Evolutionary conservation across 2,797 vertebrate genomes (phyloP), one percentile per base, ranked within the genome.

Genomic region (Varecia variegata): DNA sequence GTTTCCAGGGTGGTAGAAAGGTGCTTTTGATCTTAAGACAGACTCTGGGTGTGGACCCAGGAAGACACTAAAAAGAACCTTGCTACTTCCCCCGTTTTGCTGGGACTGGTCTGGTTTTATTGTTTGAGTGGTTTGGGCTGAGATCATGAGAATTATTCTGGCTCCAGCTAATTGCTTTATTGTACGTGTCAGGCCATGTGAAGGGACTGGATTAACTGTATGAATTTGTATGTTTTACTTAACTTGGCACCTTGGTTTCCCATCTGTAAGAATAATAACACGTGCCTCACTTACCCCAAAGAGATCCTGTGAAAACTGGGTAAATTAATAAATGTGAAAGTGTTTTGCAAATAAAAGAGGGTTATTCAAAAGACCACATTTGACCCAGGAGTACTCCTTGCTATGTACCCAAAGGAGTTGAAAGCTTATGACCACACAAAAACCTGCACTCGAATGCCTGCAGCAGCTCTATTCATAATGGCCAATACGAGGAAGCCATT

Each of bases 61-160:
- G 85, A 95, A 97, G 86, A 90, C 68, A 32, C 67, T 56, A 15
- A 73, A 84, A 95, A 82, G 56, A 95, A 77, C 32, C 81, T 88
- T 45, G 58, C 56, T 73, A 79, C 52, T 71, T 88, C 40, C 95
- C 54, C 54, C 70, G 47, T 71, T 93, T 92, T 83, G 8, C 70
- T 60, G 18, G 56, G 30, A 71, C 40, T 81, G 40, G 30, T 32
- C 58, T 83, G 91, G 38, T 74, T 70, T 85, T 77, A 93, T 88
- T 96, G 93, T 89, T 93, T 79, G 45, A 93, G 27, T 71, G 50
- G 13, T 94, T 88, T 97, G 65, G 60, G 65, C 91, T 96, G 88
- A 97, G 83, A 86, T 94, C 95, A 77, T 93, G 96, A 96, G 95
- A 96, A 96, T 77, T 83, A 67, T 60, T 92, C 82, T 91, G 77